Conservation (phyloP, 2,797 vertebrate species). For the Netta rufina region DNA sequence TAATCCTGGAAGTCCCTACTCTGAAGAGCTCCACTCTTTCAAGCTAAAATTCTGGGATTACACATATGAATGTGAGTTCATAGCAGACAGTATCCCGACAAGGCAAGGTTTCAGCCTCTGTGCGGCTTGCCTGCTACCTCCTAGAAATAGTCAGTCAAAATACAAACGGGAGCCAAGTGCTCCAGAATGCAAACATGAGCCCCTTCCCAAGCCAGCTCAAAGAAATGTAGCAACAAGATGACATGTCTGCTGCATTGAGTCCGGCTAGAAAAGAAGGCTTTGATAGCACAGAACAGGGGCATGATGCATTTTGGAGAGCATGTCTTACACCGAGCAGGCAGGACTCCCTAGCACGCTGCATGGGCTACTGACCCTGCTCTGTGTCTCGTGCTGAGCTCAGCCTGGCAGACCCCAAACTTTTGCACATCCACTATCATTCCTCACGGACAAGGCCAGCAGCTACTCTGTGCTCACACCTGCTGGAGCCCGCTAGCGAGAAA, state of each 20-base stretch:
- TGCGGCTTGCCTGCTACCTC: not conserved
- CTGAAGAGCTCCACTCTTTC: not conserved
- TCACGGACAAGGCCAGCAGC: not conserved
- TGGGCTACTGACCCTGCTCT: not conserved
- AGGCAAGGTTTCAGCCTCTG: not conserved
- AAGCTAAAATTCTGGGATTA: conserved; percentile 22
- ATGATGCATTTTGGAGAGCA: not conserved
- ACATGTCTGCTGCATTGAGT: not conserved
- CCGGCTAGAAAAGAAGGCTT: not conserved
- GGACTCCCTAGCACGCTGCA: not conserved
- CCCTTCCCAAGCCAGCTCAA: not conserved
- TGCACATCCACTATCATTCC: not conserved
- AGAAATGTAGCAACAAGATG: not conserved
- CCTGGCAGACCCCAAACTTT: not conserved
- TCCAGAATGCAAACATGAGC: not conserved
- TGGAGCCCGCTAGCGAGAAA: not conserved
- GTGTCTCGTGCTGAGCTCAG: not conserved
- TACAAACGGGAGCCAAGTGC: not conserved
- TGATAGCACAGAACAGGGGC: not conserved
- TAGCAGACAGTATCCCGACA: not conserved
- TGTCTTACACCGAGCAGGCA: not conserved
- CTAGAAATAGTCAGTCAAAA: not conserved
- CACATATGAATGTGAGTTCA: not conserved
- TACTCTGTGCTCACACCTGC: not conserved
- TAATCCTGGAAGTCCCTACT: conserved; percentile 37